These are phyloP conservation scores for Solenopsis invicta DNA, from an alignment of 1,140 invertebrate genomes.

Conservation along the genomic window DNA sequence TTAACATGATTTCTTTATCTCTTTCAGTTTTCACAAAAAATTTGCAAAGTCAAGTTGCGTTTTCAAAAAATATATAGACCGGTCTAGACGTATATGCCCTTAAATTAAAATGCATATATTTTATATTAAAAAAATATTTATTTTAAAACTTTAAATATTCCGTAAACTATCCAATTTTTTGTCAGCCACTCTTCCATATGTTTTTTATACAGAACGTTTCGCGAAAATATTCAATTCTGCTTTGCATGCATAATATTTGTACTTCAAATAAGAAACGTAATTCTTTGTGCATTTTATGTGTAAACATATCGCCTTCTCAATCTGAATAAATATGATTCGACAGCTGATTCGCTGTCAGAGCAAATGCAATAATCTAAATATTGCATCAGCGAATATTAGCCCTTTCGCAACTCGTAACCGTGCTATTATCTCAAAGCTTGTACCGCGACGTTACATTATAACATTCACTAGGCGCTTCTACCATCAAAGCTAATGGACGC, in stretches of 20 bases:
- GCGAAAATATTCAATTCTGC: background rate
- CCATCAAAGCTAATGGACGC: conserved; percentile 50
- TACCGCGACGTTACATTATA: conserved; percentile 40
- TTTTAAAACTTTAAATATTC: background rate
- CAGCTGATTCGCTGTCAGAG: background rate
- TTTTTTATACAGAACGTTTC: background rate
- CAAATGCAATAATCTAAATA: conserved; percentile 25
- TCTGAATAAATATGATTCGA: conserved; percentile 4
- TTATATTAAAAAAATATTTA: background rate
- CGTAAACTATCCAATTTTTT: background rate
- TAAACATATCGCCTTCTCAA: background rate
- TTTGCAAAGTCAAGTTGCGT: no score
- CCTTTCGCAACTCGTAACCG: conserved; percentile 24
- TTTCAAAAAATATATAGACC: no score
- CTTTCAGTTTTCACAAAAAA: no score
- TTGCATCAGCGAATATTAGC: conserved; percentile 19
- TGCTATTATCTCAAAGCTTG: conserved; percentile 42
- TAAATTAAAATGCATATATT: background rate
- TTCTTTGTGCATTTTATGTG: background rate
- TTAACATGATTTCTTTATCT: no score
- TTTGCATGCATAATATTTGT: background rate
- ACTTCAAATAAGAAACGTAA: background rate
- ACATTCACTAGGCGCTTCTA: conserved; percentile 7
- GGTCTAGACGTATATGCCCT: no score
- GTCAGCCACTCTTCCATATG: background rate